phyloP scores from a whole-genome alignment of 2,113 vertebrate genomes.

The Patagioenas fasciata region DNA sequence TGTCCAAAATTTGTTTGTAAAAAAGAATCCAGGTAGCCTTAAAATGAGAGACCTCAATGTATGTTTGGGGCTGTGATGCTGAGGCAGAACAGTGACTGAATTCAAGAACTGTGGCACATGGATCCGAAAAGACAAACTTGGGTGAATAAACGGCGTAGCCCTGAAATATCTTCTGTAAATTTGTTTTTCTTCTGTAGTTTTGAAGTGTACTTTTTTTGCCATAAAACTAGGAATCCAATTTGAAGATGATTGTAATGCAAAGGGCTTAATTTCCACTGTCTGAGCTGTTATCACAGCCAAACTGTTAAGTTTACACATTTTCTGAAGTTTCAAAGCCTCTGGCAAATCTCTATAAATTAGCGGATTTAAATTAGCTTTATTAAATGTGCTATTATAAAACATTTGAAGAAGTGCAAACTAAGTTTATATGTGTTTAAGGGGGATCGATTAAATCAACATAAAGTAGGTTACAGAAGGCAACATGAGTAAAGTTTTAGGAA shows the following conservation, averaged over 20 bases:
- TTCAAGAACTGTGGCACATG: not conserved
- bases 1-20: not conserved
- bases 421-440: slow-evolving; percentile 72
- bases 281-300: slow-evolving; percentile 71
- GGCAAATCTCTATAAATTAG: slow-evolving; percentile 78
- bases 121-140: not conserved
- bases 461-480: slow-evolving; percentile 72
- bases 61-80: not conserved
- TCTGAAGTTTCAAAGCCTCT: slow-evolving; percentile 71
- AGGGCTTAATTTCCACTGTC: slow-evolving; percentile 59
- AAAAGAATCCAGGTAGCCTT: not conserved
- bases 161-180: not conserved
- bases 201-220: not conserved
- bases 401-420: slow-evolving; percentile 61
- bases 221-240: not conserved
- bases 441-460: slow-evolving; percentile 68
- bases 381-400: slow-evolving; percentile 78
- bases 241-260: slow-evolving; percentile 35
- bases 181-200: not conserved
- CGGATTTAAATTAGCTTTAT: slow-evolving; percentile 78
- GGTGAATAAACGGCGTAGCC: not conserved
- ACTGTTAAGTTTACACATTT: slow-evolving; percentile 73
- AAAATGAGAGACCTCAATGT: not conserved
- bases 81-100: not conserved
- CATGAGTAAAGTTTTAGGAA: slow-evolving; percentile 66